Conservation (phyloP, 1,140 invertebrate genomes). For the Pteromalus puparum region DNA sequence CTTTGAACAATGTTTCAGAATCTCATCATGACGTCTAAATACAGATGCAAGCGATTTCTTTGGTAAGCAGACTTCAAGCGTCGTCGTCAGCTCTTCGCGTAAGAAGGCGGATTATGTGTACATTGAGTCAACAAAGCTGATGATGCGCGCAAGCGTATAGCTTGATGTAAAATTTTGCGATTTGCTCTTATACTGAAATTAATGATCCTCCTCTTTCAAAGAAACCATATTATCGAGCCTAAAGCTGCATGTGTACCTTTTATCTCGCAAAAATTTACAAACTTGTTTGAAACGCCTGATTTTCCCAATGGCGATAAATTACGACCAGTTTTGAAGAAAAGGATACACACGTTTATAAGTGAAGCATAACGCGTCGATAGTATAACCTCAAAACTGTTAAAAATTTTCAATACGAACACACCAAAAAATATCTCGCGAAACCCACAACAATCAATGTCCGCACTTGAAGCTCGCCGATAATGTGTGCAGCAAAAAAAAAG, state of each 20-base stretch:
- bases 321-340: not conserved
- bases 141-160: not conserved
- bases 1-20: too few species aligned
- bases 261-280: not conserved
- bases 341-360: too few species aligned
- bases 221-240: not conserved
- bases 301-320: not conserved
- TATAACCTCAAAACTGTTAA: too few species aligned
- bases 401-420: too few species aligned
- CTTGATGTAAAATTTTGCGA: not conserved
- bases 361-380: too few species aligned
- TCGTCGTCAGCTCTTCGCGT: not conserved
- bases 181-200: not conserved
- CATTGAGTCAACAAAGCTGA: not conserved
- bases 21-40: too few species aligned
- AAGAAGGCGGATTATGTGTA: not conserved
- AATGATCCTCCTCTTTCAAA: not conserved
- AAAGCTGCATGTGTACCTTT: not conserved
- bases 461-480: too few species aligned
- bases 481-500: too few species aligned
- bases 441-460: too few species aligned
- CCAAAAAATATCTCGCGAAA: too few species aligned
- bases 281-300: not conserved
- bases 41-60: too few species aligned
- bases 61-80: too few species aligned